phyloP scores from a whole-genome alignment of 2,888 invertebrate genomes.

The Tachina lurida region DNA sequence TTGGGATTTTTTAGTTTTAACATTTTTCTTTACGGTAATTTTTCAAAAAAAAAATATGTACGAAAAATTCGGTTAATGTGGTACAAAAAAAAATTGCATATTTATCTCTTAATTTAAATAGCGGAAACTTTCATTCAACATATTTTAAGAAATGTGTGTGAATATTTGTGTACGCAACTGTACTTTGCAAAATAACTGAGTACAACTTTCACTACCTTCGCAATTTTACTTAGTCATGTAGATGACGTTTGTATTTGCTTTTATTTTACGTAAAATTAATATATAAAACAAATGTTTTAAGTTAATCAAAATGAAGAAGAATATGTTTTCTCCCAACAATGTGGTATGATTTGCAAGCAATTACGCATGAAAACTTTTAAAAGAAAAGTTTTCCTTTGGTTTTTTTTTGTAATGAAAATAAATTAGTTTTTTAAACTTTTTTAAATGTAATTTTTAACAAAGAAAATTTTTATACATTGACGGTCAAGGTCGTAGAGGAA shows the following conservation, averaged over 20 bases:
- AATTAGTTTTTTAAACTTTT: slow-evolving; percentile 56
- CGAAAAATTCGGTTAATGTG: no score
- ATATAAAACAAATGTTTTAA: slow-evolving; percentile 54
- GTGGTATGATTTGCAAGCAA: slow-evolving; percentile 9
- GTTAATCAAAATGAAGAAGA: slow-evolving; percentile 37
- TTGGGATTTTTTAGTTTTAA: no score
- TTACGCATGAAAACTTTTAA: slow-evolving; percentile 44
- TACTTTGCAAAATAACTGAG: not conserved
- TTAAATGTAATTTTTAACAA: slow-evolving; percentile 24
- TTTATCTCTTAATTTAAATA: not conserved
- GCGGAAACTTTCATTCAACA: not conserved
- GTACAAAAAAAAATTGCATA: not conserved
- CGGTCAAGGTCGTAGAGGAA: slow-evolving; percentile 3
- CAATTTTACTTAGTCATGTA: slow-evolving; percentile 58
- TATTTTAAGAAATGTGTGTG: no score
- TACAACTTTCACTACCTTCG: not conserved
- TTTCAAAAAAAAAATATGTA: no score
- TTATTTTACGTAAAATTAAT: slow-evolving; percentile 12
- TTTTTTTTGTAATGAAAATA: slow-evolving; percentile 61
- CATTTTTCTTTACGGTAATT: no score
- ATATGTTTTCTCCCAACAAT: slow-evolving; percentile 23
- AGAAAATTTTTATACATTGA: not conserved
- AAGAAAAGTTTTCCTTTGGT: slow-evolving; percentile 33
- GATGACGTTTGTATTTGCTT: slow-evolving; percentile 60
- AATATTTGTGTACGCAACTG: no score